Conservation (phyloP, 2,113 vertebrate species). For the Trematomus loennbergii region DNA sequence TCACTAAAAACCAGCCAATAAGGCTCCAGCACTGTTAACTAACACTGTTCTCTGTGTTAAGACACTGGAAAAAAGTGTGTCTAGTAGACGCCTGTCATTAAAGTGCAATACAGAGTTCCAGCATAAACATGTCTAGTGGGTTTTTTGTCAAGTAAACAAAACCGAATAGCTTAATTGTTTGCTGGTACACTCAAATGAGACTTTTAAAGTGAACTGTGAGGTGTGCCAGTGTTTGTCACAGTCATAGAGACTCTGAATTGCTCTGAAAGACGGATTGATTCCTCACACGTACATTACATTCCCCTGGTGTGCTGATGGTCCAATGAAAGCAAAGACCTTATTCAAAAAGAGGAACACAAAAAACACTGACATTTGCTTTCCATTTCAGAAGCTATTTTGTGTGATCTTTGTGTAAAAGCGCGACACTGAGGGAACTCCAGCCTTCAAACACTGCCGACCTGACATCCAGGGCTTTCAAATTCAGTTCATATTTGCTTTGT, state of each 20-base stretch:
- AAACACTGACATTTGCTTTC: not conserved
- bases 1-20: conserved; percentile 51
- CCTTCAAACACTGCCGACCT: conserved; percentile 13
- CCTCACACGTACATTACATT: not conserved
- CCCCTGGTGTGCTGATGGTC: conserved; percentile 14
- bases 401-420: conserved; percentile 45
- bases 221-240: not conserved
- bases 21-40: conserved; percentile 75
- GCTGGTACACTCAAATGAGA: not conserved
- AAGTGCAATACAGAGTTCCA: conserved; percentile 27
- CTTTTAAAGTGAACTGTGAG: not conserved
- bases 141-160: not conserved
- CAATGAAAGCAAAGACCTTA: conserved; percentile 31
- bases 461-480: conserved; percentile 32
- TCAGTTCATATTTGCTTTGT: conserved; percentile 28
- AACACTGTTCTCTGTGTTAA: conserved; percentile 38
- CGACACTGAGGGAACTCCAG: conserved; percentile 51
- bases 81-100: not conserved
- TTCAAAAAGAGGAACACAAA: conserved; percentile 2
- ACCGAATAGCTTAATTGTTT: not conserved
- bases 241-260: conserved; percentile 16
- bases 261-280: conserved; percentile 27
- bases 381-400: conserved; percentile 10
- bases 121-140: not conserved
- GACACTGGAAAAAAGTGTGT: conserved; percentile 39